Conservation (phyloP, 2,888 invertebrate species). For the Apamea epomidion region DNA sequence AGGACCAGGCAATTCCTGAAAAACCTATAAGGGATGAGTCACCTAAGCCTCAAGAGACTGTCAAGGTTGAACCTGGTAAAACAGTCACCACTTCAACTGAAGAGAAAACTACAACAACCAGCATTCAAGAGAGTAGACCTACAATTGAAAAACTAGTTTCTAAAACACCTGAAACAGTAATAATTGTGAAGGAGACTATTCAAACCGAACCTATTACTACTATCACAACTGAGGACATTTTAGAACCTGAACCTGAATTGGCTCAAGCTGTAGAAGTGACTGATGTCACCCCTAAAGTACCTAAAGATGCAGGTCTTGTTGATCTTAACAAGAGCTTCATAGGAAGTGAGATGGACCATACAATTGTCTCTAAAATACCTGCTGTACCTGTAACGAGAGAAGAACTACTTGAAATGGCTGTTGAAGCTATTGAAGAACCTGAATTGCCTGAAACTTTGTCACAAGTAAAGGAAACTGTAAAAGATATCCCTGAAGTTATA, state of each 20-base stretch:
- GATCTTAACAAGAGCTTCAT: constrained; percentile 73
- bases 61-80: background rate
- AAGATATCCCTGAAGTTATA: constrained; percentile 10
- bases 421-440: constrained; percentile 25
- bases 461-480: constrained; percentile 23
- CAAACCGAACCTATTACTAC: constrained; percentile 47
- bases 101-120: background rate
- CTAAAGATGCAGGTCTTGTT: constrained; percentile 61
- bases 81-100: constrained; percentile 13
- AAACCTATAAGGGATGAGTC: constrained; percentile 3
- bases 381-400: constrained; percentile 22
- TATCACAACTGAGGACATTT: constrained; percentile 35
- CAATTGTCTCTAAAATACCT: constrained; percentile 61
- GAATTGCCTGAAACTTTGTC: constrained; percentile 14
- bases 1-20: constrained; percentile 4
- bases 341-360: constrained; percentile 74
- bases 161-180: constrained; percentile 41
- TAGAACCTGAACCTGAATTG: constrained; percentile 32
- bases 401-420: constrained; percentile 18
- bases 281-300: constrained; percentile 29
- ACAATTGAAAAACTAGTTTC: constrained; percentile 8
- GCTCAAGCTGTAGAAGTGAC: constrained; percentile 57
- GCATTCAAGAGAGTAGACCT: constrained; percentile 16
- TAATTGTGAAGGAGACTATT: constrained; percentile 40
- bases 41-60: constrained; percentile 1